Conservation (phyloP, 2,797 vertebrate species). For the Parotocinclus haroldoi region DNA sequence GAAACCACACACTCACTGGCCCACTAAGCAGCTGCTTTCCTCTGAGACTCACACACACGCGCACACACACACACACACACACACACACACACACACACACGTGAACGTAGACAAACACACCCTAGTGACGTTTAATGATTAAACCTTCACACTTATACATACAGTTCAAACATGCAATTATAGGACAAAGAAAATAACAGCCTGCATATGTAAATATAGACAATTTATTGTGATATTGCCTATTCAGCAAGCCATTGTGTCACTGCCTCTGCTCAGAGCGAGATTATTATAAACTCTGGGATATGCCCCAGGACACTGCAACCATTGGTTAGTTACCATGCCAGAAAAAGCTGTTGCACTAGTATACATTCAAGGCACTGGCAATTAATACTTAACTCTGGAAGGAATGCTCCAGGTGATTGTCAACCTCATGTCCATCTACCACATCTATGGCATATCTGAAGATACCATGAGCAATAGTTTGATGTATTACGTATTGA, state of each 20-base stretch:
- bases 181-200: slow-evolving; percentile 30
- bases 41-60: slow-evolving; percentile 38
- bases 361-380: too few species aligned
- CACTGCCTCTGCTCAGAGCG: too few species aligned
- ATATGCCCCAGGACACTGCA: slow-evolving; percentile 20
- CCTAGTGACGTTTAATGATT: too few species aligned
- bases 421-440: too few species aligned
- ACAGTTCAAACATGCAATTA: not conserved
- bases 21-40: slow-evolving; percentile 69
- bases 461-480: too few species aligned
- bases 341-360: not conserved
- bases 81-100: slow-evolving; percentile 42
- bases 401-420: too few species aligned
- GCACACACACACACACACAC: slow-evolving; percentile 28
- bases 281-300: slow-evolving; percentile 9
- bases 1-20: slow-evolving; percentile 62
- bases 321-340: slow-evolving; percentile 21
- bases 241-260: not conserved
- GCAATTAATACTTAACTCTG: too few species aligned
- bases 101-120: too few species aligned
- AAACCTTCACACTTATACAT: too few species aligned
- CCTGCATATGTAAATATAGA: slow-evolving; percentile 16
- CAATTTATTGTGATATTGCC: slow-evolving; percentile 20
- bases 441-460: too few species aligned
- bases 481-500: too few species aligned